A percentile compares a stretch with the other conserved stretches of the same genome.
Evolutionary conservation across 2,797 vertebrate species (phyloP).

Genomic region (Cossypha caffra): DNA sequence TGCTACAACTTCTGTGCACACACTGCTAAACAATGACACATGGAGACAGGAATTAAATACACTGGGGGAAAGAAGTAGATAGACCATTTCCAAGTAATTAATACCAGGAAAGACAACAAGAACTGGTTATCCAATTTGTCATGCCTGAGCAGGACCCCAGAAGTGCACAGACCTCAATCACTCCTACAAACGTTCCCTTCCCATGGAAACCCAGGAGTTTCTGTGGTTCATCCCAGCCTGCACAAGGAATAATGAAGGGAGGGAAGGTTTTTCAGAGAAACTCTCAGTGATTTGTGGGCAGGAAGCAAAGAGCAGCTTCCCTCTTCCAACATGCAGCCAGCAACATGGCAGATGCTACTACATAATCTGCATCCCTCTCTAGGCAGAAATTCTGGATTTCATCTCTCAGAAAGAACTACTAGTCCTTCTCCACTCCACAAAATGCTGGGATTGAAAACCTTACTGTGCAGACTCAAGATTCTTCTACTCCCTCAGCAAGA

Average conservation of each 20-base stretch:
- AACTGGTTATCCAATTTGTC: neutral
- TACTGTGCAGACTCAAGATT: neutral
- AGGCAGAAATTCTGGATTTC: neutral
- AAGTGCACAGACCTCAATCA: neutral
- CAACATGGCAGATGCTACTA: rapidly evolving
- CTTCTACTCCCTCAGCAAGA: neutral
- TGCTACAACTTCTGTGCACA: neutral
- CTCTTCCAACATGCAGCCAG: neutral
- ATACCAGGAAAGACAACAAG: neutral
- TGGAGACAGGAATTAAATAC: neutral
- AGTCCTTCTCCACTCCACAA: neutral
- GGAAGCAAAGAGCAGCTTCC: neutral
- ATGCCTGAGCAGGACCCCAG: neutral
- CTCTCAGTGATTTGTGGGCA: neutral
- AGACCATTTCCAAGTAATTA: neutral
- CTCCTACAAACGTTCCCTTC: neutral
- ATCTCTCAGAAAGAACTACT: neutral
- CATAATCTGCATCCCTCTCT: neutral
- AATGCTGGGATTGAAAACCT: neutral
- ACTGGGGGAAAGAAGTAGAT: neutral
- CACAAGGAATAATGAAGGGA: neutral
- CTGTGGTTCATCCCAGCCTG: neutral
- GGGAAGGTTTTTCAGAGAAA: neutral
- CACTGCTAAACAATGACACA: neutral
- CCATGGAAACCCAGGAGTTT: neutral